Base-by-base conservation (phyloP, 2,888 invertebrate genomes). In the Calameuta pallipes region DNA sequence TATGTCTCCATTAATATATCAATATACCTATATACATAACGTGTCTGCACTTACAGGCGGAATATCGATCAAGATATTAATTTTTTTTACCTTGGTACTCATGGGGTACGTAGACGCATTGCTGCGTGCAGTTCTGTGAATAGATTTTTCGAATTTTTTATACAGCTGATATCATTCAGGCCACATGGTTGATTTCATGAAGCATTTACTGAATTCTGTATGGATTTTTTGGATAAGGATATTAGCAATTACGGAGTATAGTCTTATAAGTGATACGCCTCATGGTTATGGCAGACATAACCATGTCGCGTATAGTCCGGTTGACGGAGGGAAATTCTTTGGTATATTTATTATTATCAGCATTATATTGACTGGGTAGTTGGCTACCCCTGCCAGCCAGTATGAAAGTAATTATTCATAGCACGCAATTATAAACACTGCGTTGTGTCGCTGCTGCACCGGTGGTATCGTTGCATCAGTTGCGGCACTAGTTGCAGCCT, bases 361-460 rank as follows among this genome's bases (percentile, higher is more conserved):
- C 31, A 71, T 71, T 15, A 71, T 23, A 23, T 71, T n/a, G 31
- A 76, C 76, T 74, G 68, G 73, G 73, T 70, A 75, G 80, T 78
- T 82, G 81, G 82, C 78, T 82, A 82, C 82, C 79, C 79, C 81
- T 78, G 81, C 34, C 35, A 75, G 77, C 37, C 78, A 23, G 77
- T 80, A 79, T 77, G 78, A 75, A 69, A 85, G 87, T 89, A 90
- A 90, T 90, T 90, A 90, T 90, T 88, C 88, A 88, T 88, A 86
- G 88, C 90, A 89, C 86, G 89, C 90, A 90, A 90, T 90, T 90
- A 90, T 87, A 84, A 85, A 83, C 82, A 82, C 69, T 69, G 76
- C 79, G 80, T 82, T 80, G 79, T 88, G 84, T 86, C 86, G 86
- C 78, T 81, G 82, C 82, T 75, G 82, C 84, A 77, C 74, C 81